Evolutionary conservation across 2,797 vertebrate genomes (phyloP).

Genomic region (Orestias chungarensis): DNA sequence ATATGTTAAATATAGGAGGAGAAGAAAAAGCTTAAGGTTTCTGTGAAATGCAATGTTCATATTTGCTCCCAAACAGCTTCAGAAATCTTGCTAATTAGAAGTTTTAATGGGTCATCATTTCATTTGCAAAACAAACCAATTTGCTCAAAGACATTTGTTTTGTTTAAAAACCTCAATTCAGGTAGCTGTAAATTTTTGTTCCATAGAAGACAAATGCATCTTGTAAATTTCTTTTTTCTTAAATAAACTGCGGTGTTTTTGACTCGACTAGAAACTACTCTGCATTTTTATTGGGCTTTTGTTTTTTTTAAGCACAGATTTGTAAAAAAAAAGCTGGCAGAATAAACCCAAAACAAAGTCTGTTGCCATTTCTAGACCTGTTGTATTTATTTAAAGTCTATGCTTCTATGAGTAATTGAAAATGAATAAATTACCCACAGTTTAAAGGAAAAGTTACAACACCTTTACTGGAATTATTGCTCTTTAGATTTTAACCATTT

Average conservation of each 20-base stretch:
- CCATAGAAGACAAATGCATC: neutral
- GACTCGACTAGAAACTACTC: neutral
- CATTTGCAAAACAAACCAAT: neutral
- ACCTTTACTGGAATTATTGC: too few relatives aligned
- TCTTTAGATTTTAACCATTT: neutral
- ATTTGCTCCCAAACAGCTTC: neutral
- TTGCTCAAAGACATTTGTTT: neutral
- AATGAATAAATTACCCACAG: neutral
- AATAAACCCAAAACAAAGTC: too few relatives aligned
- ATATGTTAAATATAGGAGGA: neutral
- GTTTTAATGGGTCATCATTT: neutral
- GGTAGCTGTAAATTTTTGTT: constrained; percentile 1
- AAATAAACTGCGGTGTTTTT: neutral
- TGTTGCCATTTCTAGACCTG: neutral
- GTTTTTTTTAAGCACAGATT: neutral
- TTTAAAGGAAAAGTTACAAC: neutral
- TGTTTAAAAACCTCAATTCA: neutral
- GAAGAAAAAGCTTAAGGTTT: neutral
- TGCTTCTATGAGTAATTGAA: neutral
- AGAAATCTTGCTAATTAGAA: neutral
- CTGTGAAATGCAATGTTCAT: neutral
- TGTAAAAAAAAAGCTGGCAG: too few relatives aligned
- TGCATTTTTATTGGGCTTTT: neutral
- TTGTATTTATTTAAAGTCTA: neutral
- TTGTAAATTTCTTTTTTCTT: neutral